Evolutionary conservation across 2,113 vertebrate species (phyloP).

Genomic region (Rhinolophus sinicus): DNA sequence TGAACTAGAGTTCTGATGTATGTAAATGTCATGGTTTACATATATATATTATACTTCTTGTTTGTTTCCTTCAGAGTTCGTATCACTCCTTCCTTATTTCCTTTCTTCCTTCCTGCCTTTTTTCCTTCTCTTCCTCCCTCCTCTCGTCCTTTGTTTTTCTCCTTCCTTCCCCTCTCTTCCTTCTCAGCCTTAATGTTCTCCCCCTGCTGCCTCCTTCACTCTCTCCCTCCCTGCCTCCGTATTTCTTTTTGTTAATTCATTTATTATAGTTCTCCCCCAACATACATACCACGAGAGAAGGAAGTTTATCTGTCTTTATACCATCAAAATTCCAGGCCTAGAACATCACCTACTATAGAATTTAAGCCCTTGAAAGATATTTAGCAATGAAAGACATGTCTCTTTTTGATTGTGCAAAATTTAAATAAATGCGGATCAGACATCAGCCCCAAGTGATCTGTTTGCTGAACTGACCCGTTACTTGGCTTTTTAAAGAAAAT

Average conservation of each 20-base stretch:
- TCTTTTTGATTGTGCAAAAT: neutral
- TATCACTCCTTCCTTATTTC: neutral
- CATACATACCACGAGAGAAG: neutral
- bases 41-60: neutral
- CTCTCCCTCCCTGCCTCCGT: neutral
- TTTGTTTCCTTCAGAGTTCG: neutral
- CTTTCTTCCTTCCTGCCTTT: accelerated
- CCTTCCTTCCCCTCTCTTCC: neutral
- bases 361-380: neutral
- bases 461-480: conserved; percentile 11
- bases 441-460: neutral
- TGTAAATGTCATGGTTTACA: neutral
- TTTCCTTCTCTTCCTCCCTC: neutral
- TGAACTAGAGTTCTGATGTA: neutral
- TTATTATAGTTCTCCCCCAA: neutral
- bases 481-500: conserved; percentile 26
- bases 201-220: neutral
- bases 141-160: neutral
- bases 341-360: neutral
- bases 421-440: neutral
- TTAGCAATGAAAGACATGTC: conserved; percentile 34
- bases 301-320: neutral
- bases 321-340: too few relatives aligned
- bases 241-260: neutral
- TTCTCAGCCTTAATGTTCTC: neutral